Base-by-base conservation (phyloP, 2,797 vertebrate genomes). In the Schizopygopsis pylzovi region DNA sequence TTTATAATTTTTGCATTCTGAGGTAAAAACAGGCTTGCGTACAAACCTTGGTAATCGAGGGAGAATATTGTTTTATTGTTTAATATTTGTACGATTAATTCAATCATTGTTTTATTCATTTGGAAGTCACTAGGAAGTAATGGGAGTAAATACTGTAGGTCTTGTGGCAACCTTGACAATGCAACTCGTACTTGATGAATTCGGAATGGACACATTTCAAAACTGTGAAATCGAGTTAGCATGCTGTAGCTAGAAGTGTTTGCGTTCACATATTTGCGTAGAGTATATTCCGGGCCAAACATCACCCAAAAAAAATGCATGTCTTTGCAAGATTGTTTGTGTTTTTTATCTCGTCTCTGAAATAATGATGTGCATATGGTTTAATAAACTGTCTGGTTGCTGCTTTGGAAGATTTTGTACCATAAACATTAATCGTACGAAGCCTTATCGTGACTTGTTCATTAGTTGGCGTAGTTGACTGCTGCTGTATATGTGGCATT, bases 341-440 rank as follows among this genome's bases (percentile, higher is more conserved):
- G 68, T 59, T 79, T 87, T 77, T 71, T n/a, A 68, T 68, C 75
- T 78, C 13, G 67, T 84, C 49, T 84, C 45, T 2, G 33, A 86
- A 56, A 65, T 77, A 73, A 22, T 77, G 63, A 45, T 33, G 67
- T 85, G 72, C 45, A 61, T 88, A 76, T 72, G 45, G 28, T 85
- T 84, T 83, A 20, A 41, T 67, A 61, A 67, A 83, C 25, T 77
- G 71, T 63, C 56, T 83, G 67, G 79, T 80, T 81, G 86, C 77
- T 70, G 78, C 80, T 70, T 83, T 84, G 47, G 39, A 84, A 52
- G 63, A 79, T 79, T 84, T 84, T 84, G 59, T 77, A 22, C 45
- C 61, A 67, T 67, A 84, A 52, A 78, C 52, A 61, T 78, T 16
- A 41, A 63, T 79, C 15, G n/a, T 63, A 61, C n/a, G 5, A 77